Evolutionary conservation across 2,888 invertebrate species (phyloP).

Genomic region (Ceraclea dissimilis): DNA sequence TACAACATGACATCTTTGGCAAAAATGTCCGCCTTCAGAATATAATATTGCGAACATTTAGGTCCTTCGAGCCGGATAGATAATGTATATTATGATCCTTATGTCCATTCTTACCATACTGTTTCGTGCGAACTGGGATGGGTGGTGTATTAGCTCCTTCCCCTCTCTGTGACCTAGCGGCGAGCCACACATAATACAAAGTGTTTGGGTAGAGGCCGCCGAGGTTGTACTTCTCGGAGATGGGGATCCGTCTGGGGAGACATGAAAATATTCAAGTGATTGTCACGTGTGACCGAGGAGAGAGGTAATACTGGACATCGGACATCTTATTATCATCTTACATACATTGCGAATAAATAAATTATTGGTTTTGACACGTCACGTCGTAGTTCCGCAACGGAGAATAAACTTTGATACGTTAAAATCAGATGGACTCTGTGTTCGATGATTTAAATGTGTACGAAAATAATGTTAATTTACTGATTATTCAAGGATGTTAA

Average conservation of each 20-base stretch:
- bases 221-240: slow-evolving; percentile 78
- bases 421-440: too few species aligned
- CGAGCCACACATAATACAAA: slow-evolving; percentile 93
- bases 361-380: too few species aligned
- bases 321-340: too few species aligned
- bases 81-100: neutral
- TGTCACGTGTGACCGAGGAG: too few species aligned
- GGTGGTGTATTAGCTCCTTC: slow-evolving; percentile 95
- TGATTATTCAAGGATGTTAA: too few species aligned
- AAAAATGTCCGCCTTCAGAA: neutral
- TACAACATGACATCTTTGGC: too few species aligned
- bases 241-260: slow-evolving; percentile 60
- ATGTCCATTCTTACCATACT: slow-evolving; percentile 79
- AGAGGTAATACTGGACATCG: too few species aligned
- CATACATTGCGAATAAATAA: too few species aligned
- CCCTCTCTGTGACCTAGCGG: slow-evolving; percentile 86
- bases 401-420: too few species aligned
- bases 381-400: too few species aligned
- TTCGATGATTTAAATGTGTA: too few species aligned
- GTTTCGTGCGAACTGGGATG: slow-evolving; percentile 89
- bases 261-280: neutral
- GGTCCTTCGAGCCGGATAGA: neutral
- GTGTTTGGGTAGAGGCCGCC: slow-evolving; percentile 92
- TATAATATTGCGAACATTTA: neutral
- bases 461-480: too few species aligned